Base-by-base conservation (phyloP, 2,888 invertebrate genomes). In the Archips xylosteana region DNA sequence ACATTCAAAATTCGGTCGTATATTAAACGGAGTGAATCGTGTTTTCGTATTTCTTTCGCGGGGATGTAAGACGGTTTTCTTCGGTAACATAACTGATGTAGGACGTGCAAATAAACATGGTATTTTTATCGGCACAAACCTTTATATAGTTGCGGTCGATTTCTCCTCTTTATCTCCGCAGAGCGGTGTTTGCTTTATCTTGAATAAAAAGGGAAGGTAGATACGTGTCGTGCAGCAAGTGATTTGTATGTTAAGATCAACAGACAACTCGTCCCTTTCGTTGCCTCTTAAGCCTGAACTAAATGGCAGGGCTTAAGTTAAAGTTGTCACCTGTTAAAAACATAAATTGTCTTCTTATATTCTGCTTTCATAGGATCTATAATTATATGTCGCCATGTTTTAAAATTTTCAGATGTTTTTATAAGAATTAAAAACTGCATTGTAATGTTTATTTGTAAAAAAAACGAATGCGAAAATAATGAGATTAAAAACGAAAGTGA, bases 131-230 rank as follows among this genome's bases (percentile, higher is more conserved):
- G 90, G 85, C 85, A 84, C 92, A 92, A 94, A 94, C 94, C 94
- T 94, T 94, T 94, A 94, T 94, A 93, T 93, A 93, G 94, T 93
- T 90, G 92, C 90, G 92, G 92, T 92, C 91, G 94, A 93, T 94
- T 93, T 94, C 91, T 90, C 88, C 92, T 92, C 89, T 93, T 94
- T 94, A 93, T 93, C 92, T 91, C 82, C 87, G 84, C 87, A 83
- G 89, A 89, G 91, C 90, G 91, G 90, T 92, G 89, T 93, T 92
- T 93, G 91, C 91, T 94, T 94, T 93, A 94, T 92, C 91, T 89
- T 86, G 86, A 89, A 89, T 90, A 92, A 92, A 91, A 90, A 85
- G 85, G 82, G 85, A 89, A 85, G 86, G 74, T 74, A 74, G 74
- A 74, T 89, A 89, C 90, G 88, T 86, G 83, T 84, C 80, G 83